Evolutionary conservation across 2,888 invertebrate species (phyloP).

Genomic region (Phengaris alcon): DNA sequence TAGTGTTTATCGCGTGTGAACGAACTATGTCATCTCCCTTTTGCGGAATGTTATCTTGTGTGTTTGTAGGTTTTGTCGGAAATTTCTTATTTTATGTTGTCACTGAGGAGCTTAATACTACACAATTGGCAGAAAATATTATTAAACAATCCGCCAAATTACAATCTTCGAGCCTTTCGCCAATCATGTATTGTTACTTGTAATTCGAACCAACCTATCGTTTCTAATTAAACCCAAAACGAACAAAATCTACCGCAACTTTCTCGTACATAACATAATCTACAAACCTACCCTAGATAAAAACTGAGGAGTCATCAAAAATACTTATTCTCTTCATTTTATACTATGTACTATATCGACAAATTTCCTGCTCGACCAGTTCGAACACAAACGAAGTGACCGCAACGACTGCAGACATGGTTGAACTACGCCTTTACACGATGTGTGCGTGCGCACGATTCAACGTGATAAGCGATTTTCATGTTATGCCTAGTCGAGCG

Average conservation of each 20-base stretch:
- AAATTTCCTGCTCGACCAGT: too few relatives aligned
- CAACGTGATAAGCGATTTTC: too few relatives aligned
- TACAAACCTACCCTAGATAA: not conserved
- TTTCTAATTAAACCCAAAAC: slow-evolving; percentile 3
- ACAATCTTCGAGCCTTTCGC: not conserved
- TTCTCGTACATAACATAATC: not conserved
- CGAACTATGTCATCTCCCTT: not conserved
- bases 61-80: not conserved
- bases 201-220: not conserved
- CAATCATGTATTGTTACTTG: not conserved
- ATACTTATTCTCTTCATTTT: too few relatives aligned
- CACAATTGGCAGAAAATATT: too few relatives aligned
- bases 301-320: not conserved
- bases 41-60: not conserved
- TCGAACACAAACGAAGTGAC: too few relatives aligned
- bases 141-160: too few relatives aligned
- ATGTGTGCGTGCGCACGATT: too few relatives aligned
- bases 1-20: not conserved
- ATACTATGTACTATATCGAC: too few relatives aligned
- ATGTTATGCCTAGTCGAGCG: too few relatives aligned
- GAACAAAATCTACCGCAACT: not conserved
- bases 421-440: too few relatives aligned
- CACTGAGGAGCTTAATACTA: too few relatives aligned
- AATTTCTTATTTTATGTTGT: not conserved
- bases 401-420: too few relatives aligned